phyloP scores from a whole-genome alignment of 2,888 invertebrate species.

The Luperina testacea region DNA sequence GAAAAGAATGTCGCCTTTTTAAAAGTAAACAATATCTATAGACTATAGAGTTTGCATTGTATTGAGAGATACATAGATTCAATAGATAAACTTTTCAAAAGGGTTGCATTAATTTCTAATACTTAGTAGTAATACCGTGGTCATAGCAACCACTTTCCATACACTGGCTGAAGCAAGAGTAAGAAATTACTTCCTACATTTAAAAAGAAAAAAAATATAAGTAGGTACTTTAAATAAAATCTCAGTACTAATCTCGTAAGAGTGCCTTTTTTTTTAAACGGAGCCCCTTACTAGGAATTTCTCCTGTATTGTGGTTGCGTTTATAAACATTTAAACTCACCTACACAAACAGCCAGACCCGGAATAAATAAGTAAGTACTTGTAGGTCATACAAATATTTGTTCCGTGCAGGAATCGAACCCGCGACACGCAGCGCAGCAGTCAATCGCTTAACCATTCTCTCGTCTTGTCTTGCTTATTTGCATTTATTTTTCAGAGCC shows the following conservation, averaged over 20 bases:
- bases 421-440: too few relatives aligned
- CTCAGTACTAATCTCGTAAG: background rate
- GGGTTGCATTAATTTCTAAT: background rate
- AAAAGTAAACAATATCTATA: too few relatives aligned
- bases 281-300: too few relatives aligned
- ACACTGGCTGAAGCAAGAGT: background rate
- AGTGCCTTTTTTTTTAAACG: too few relatives aligned
- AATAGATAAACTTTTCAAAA: background rate
- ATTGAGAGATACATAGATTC: background rate
- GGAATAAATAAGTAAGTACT: too few relatives aligned
- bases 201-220: too few relatives aligned
- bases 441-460: too few relatives aligned
- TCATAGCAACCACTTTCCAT: background rate
- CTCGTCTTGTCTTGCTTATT: background rate
- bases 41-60: background rate
- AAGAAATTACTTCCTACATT: background rate
- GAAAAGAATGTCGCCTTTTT: background rate
- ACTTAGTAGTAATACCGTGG: background rate
- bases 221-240: background rate
- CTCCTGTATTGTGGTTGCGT: too few relatives aligned
- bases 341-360: too few relatives aligned
- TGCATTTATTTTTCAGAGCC: conserved; percentile 61
- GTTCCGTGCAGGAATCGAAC: too few relatives aligned
- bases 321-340: too few relatives aligned
- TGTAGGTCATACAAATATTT: too few relatives aligned